phyloP scores from a whole-genome alignment of 2,113 vertebrate genomes.

The Ceratotherium simum region DNA sequence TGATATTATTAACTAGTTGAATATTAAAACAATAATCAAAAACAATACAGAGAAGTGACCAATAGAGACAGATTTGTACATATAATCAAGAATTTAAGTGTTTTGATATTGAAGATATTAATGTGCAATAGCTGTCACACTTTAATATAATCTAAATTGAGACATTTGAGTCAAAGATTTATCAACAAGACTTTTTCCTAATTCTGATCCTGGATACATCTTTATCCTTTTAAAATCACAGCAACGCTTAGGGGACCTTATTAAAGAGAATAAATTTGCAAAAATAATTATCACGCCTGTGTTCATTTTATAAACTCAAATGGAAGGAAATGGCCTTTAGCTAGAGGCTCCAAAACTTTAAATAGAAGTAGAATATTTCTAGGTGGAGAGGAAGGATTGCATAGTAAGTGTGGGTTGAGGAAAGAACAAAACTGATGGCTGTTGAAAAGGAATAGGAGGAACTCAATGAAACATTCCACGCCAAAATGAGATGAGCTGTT shows the following conservation, averaged over 20 bases:
- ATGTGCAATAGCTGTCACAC: neutral
- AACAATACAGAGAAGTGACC: neutral
- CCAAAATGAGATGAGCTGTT: neutral
- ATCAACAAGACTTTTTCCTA: neutral
- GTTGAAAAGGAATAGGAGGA: neutral
- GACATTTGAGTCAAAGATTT: slow-evolving; percentile 15
- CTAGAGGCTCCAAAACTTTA: slow-evolving; percentile 6
- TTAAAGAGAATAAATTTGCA: slow-evolving; percentile 30
- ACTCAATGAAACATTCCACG: neutral
- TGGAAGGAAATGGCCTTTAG: slow-evolving; percentile 4
- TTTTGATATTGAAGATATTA: neutral
- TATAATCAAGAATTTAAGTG: neutral
- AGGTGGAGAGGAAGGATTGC: neutral
- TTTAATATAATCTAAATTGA: slow-evolving; percentile 1
- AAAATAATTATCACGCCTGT: neutral
- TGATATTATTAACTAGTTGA: neutral
- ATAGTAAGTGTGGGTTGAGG: neutral
- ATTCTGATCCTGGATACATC: neutral
- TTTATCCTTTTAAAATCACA: slow-evolving; percentile 54
- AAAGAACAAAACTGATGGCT: neutral
- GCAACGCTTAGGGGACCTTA: slow-evolving; percentile 16
- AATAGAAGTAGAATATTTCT: neutral
- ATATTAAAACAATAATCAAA: neutral
- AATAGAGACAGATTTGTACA: neutral
- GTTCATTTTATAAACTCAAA: slow-evolving; percentile 5